A percentile compares a stretch with the other conserved stretches of the same genome.
These are phyloP conservation scores for Aricia agestis DNA, from an alignment of 1,140 invertebrate genomes.

Conservation along the genomic window DNA sequence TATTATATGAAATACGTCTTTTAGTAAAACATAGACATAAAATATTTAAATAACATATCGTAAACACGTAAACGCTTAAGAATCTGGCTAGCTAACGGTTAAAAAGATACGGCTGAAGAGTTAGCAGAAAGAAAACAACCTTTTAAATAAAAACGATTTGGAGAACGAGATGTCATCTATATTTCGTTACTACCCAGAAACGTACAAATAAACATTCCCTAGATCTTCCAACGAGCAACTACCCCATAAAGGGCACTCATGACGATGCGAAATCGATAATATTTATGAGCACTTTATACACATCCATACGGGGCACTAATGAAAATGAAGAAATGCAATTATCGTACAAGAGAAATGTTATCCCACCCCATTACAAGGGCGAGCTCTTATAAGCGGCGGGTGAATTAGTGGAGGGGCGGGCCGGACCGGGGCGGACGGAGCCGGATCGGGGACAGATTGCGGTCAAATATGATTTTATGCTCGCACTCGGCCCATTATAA, in stretches of 20 bases:
- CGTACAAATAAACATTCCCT: not conserved
- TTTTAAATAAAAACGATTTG: not conserved
- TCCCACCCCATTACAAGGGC: conserved; percentile 45
- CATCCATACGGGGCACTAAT: conserved; percentile 37
- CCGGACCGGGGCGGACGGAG: not conserved
- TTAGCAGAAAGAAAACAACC: too few species aligned
- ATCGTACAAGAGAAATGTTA: conserved; percentile 46
- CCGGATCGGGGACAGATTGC: conserved; percentile 33
- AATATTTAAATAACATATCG: too few species aligned
- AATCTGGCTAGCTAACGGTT: too few species aligned
- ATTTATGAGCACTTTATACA: conserved; percentile 9
- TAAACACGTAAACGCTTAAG: too few species aligned
- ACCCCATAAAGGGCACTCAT: not conserved
- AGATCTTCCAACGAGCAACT: conserved; percentile 2
- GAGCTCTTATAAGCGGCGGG: conserved; percentile 43
- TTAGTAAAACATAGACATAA: too few species aligned
- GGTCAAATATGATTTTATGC: conserved; percentile 40
- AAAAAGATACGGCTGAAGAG: too few species aligned
- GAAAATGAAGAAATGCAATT: conserved; percentile 57
- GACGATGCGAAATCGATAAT: not conserved
- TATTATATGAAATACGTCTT: too few species aligned
- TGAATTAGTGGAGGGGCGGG: conserved; percentile 38
- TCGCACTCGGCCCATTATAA: conserved; percentile 30
- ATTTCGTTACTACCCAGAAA: not conserved
- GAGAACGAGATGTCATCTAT: not conserved